Conservation (phyloP, 2,888 invertebrate genomes). For the Malthinus flaveolus region DNA sequence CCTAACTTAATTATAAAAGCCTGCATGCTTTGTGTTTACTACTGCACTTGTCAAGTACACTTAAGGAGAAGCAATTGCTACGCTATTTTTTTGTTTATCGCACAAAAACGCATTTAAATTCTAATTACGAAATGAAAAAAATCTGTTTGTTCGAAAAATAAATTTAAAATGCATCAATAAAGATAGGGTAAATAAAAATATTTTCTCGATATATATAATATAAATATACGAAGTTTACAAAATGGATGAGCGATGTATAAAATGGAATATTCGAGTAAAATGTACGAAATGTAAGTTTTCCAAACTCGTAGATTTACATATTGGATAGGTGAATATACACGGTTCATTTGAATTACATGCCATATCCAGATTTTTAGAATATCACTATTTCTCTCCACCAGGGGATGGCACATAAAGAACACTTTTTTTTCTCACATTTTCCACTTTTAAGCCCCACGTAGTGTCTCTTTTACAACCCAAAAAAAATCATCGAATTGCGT, state of each 20-base stretch:
- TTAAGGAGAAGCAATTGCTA: conserved; percentile 15
- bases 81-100: conserved; percentile 4
- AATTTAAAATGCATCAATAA: conserved; percentile 9
- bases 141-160: background rate
- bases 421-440: too few species aligned
- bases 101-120: too few species aligned
- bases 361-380: conserved; percentile 22
- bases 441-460: too few species aligned
- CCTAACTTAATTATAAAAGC: conserved; percentile 29
- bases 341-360: conserved; percentile 28
- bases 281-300: conserved; percentile 24
- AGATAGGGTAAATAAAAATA: conserved; percentile 15
- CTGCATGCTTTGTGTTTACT: conserved; percentile 25
- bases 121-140: too few species aligned
- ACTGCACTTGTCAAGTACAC: conserved; percentile 26
- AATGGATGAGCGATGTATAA: conserved; percentile 20
- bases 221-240: conserved; percentile 4
- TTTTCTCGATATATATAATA: conserved; percentile 12
- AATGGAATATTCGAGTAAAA: conserved; percentile 25
- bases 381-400: conserved; percentile 9
- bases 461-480: too few species aligned
- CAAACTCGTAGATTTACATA: conserved; percentile 24
- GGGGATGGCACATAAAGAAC: conserved; percentile 1
- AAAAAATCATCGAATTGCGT: too few species aligned
- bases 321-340: conserved; percentile 27